Conservation (phyloP, 2,113 vertebrate species). For the human (Homo sapiens) region DNA sequence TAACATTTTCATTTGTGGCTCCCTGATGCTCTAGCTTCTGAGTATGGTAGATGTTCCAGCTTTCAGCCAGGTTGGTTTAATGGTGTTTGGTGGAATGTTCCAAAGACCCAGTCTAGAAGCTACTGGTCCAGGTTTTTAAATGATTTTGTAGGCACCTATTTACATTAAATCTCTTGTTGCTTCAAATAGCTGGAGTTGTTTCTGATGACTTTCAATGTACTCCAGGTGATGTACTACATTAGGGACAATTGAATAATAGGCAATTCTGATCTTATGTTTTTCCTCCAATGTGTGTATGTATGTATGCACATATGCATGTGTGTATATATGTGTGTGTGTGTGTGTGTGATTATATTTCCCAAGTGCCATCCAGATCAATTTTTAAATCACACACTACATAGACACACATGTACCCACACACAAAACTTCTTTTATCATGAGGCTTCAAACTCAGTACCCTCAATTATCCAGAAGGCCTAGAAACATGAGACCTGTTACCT, state of each 20-base stretch:
- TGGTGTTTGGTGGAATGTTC: neutral
- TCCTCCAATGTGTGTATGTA: rapidly evolving
- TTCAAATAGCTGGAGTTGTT: neutral
- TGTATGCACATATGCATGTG: neutral
- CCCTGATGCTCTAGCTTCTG: neutral
- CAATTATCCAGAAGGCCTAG: neutral
- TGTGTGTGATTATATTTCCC: too few species aligned
- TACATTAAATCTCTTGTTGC: neutral
- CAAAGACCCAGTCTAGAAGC: neutral
- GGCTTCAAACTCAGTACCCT: neutral
- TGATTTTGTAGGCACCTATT: neutral
- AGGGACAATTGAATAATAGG: neutral
- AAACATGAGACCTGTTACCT: neutral
- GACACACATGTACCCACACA: neutral
- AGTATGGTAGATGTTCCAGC: neutral
- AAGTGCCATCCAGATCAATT: neutral
- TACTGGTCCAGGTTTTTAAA: neutral
- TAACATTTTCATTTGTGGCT: neutral
- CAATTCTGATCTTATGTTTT: neutral
- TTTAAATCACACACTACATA: neutral
- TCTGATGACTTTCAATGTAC: neutral
- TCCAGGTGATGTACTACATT: neutral
- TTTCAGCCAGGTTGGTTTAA: neutral
- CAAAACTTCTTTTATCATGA: neutral
- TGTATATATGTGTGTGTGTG: neutral